Evolutionary conservation across 2,888 invertebrate genomes (phyloP).

Genomic region (Lordiphosa fenestrarum): DNA sequence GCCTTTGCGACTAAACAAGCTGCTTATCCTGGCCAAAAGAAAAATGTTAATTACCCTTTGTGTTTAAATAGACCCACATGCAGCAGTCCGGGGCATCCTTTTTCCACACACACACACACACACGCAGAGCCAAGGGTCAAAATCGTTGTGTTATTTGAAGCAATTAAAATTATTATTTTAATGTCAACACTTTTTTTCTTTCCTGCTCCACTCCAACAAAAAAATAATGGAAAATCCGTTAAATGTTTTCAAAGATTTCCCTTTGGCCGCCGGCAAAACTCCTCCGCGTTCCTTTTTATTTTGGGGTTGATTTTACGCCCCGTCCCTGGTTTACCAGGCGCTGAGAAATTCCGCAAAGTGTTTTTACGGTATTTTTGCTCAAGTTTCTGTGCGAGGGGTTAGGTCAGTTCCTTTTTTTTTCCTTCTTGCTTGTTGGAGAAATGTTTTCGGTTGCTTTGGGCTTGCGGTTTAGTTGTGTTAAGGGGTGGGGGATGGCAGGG

Average conservation of each 20-base stretch:
- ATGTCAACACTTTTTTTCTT: conserved; percentile 75
- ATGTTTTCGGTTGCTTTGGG: conserved; percentile 67
- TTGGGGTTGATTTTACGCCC: conserved; percentile 72
- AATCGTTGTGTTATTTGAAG: conserved; percentile 70
- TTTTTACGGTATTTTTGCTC: conserved; percentile 70
- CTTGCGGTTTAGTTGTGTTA: conserved; percentile 46
- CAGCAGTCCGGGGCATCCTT: conserved; percentile 9
- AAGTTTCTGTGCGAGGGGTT: conserved; percentile 42
- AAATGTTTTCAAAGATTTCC: conserved; percentile 69
- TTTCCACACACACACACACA: conserved; percentile 14
- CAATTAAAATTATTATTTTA: conserved; percentile 80
- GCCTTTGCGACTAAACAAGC: conserved; percentile 47
- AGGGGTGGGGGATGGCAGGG: neutral
- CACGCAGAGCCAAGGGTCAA: conserved; percentile 50
- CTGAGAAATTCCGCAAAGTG: conserved; percentile 76
- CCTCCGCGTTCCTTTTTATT: conserved; percentile 24
- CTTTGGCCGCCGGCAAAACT: conserved; percentile 11
- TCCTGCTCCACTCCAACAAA: conserved; percentile 35
- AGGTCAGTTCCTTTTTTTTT: conserved; percentile 57
- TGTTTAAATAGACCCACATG: conserved; percentile 66
- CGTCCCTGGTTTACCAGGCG: conserved; percentile 69
- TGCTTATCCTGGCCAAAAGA: conserved; percentile 70
- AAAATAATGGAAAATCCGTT: conserved; percentile 55
- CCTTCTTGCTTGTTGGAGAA: conserved; percentile 51
- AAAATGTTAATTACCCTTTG: conserved; percentile 76